These are phyloP conservation scores for Pelecanus crispus DNA, from an alignment of 2,113 vertebrate genomes.

Conservation along the genomic window DNA sequence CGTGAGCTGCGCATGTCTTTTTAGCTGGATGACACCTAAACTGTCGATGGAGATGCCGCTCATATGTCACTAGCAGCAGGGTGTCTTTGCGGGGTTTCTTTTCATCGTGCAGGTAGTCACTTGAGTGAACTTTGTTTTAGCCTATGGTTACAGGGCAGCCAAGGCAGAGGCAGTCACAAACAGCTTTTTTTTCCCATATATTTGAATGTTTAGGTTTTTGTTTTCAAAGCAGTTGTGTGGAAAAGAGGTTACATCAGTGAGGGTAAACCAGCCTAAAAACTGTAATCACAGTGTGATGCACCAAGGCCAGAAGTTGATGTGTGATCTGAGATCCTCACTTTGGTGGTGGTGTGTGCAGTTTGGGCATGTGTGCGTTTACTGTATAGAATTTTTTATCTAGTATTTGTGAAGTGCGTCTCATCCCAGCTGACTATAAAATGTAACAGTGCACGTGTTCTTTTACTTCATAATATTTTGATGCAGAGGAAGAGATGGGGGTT, in stretches of 20 bases:
- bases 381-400: not conserved
- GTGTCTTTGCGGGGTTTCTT: not conserved
- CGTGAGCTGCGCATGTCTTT: accelerated
- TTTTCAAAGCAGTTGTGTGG: not conserved
- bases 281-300: not conserved
- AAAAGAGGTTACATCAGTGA: not conserved
- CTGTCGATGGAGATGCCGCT: not conserved
- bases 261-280: not conserved
- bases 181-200: not conserved
- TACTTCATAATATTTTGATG: not conserved
- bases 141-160: not conserved
- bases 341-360: not conserved
- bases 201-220: not conserved
- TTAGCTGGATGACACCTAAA: not conserved
- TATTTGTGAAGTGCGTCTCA: not conserved
- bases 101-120: accelerated
- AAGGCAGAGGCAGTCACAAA: not conserved
- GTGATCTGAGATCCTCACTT: not conserved
- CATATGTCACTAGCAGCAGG: not conserved
- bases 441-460: not conserved
- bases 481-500: not conserved
- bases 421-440: not conserved
- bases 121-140: not conserved
- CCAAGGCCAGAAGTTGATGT: not conserved
- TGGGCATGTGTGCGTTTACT: not conserved